Evolutionary conservation across 2,113 vertebrate genomes (phyloP).

Genomic region (Elanoides forficatus): DNA sequence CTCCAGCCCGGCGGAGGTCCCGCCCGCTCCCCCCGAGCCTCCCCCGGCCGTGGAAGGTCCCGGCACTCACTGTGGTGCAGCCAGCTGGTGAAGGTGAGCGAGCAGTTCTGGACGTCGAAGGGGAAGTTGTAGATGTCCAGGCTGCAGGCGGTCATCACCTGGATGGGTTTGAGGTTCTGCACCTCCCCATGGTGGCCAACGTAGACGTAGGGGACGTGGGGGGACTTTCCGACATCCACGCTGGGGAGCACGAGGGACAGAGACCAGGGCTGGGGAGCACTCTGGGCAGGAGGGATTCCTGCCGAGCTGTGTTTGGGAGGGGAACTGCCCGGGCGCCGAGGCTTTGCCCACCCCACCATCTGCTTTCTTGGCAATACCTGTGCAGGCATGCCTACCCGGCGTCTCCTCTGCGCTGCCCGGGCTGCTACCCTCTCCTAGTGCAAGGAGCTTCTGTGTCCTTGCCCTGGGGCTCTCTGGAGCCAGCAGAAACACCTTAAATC

Average conservation of each 20-base stretch:
- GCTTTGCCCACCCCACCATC: neutral
- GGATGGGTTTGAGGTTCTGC: constrained; percentile 94
- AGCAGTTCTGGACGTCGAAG: constrained; percentile 97
- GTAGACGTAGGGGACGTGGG: constrained; percentile 91
- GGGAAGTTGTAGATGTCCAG: constrained; percentile 99
- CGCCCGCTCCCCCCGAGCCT: neutral
- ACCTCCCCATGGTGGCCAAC: constrained; percentile 83
- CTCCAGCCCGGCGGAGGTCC: neutral
- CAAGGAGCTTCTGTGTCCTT: fast-evolving
- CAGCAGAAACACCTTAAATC: neutral
- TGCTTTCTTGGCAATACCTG: neutral
- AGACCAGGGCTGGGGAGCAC: neutral
- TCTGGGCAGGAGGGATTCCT: neutral
- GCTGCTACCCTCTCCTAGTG: neutral
- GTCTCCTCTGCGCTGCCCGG: fast-evolving
- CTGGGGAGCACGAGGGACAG: constrained; percentile 62
- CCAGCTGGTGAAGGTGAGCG: constrained; percentile 97
- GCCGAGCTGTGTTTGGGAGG: fast-evolving
- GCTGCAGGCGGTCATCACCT: constrained; percentile 93
- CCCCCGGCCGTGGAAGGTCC: neutral
- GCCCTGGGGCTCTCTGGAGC: neutral
- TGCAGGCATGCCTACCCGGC: neutral
- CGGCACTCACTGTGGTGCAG: constrained; percentile 88
- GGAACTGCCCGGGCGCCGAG: neutral
- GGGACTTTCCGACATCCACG: constrained; percentile 94